Percentiles rank a stretch among this genome's conserved stretches.
These are phyloP conservation scores for Drosophila parabipectinata DNA, from an alignment of 1,140 invertebrate species.

Conservation along the genomic window DNA sequence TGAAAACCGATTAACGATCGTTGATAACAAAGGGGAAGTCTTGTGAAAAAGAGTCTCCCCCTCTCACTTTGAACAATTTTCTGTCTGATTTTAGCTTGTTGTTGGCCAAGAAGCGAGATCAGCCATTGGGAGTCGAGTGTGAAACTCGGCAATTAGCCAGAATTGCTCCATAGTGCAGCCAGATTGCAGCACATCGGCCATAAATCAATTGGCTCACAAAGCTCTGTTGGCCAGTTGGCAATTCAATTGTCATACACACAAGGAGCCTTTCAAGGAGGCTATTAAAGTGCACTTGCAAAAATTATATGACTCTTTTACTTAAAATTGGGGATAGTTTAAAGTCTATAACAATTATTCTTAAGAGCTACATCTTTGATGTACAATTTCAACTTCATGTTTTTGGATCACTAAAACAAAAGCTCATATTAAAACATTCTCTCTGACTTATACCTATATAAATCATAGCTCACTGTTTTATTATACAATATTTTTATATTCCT, in stretches of 20 bases:
- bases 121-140: slow-evolving; percentile 17
- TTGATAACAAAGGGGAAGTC: slow-evolving; percentile 47
- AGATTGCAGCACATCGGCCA: slow-evolving; percentile 22
- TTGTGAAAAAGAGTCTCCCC: slow-evolving; percentile 28
- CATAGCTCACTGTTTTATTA: too few species aligned
- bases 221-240: slow-evolving; percentile 8
- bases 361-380: too few species aligned
- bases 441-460: too few species aligned
- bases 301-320: too few species aligned
- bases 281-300: too few species aligned
- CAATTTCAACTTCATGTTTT: too few species aligned
- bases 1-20: slow-evolving; percentile 50
- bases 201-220: slow-evolving; percentile 29
- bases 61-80: slow-evolving; percentile 19
- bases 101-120: slow-evolving; percentile 39
- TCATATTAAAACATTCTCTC: too few species aligned
- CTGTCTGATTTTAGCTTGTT: background rate
- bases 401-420: too few species aligned
- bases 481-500: background rate
- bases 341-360: too few species aligned
- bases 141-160: slow-evolving; percentile 29
- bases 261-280: slow-evolving; percentile 1
- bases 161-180: slow-evolving; percentile 25
- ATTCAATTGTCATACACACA: slow-evolving; percentile 37
- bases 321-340: too few species aligned